phyloP scores from a whole-genome alignment of 2,888 invertebrate species.

The Drosophila koepferae region DNA sequence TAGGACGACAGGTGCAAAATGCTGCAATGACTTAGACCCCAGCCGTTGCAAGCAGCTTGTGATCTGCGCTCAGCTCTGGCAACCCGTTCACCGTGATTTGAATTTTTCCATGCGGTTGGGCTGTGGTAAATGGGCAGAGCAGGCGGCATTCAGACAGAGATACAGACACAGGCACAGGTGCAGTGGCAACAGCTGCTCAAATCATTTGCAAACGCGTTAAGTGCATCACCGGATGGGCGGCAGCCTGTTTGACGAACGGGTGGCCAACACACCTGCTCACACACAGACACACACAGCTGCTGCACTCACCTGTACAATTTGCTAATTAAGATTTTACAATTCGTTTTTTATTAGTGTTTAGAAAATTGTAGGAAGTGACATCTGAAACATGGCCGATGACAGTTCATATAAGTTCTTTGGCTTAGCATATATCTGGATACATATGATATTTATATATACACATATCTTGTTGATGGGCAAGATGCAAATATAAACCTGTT shows the following conservation, averaged over 20 bases:
- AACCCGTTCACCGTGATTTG: conserved; percentile 63
- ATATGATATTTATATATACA: not conserved
- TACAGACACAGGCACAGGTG: conserved; percentile 50
- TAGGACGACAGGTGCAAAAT: conserved; percentile 80
- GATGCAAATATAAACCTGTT: not conserved
- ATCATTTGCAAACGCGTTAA: conserved; percentile 78
- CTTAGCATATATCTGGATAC: not conserved
- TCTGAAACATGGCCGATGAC: conserved; percentile 42
- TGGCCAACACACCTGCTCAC: conserved; percentile 39
- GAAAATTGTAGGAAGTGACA: conserved; percentile 9
- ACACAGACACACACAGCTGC: conserved; percentile 9
- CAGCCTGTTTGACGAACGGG: conserved; percentile 44
- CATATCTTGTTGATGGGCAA: conserved; percentile 3
- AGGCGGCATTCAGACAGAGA: conserved; percentile 54
- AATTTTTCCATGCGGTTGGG: conserved; percentile 69
- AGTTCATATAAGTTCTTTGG: conserved; percentile 13
- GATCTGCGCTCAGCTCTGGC: conserved; percentile 12
- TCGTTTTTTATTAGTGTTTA: conserved; percentile 47
- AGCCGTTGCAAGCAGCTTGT: conserved; percentile 11
- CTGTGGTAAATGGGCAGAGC: conserved; percentile 57
- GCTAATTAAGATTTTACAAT: conserved; percentile 62
- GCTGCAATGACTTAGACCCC: conserved; percentile 62
- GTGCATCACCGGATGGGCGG: conserved; percentile 75
- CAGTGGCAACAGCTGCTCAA: conserved; percentile 71
- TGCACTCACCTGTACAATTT: conserved; percentile 18